Conservation (phyloP, 2,113 vertebrate species). For the Platichthys stellatus region DNA sequence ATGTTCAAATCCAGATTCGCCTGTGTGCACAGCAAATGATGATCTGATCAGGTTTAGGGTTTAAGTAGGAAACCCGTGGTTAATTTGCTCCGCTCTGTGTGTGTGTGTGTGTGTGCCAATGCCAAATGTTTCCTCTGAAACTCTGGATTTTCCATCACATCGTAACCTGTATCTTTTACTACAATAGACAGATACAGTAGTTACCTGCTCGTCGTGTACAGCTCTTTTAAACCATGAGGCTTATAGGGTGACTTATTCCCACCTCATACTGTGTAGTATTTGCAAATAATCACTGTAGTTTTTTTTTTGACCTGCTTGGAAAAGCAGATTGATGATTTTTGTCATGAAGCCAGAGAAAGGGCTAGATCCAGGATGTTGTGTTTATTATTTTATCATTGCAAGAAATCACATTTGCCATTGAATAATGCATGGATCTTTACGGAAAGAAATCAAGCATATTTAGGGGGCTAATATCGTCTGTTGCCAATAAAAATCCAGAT, state of each 20-base stretch:
- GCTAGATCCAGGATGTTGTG: too few species aligned
- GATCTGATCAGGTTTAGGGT: conserved; percentile 60
- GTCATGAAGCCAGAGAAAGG: neutral
- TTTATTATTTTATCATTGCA: too few species aligned
- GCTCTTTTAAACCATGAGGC: neutral
- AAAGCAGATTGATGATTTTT: neutral
- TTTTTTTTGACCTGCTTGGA: neutral
- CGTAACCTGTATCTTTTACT: conserved; percentile 19
- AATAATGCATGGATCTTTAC: too few species aligned
- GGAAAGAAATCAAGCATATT: too few species aligned
- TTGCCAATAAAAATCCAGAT: too few species aligned
- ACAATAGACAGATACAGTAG: conserved; percentile 3
- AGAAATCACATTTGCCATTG: too few species aligned
- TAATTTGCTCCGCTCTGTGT: conserved; percentile 53
- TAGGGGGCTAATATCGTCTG: too few species aligned
- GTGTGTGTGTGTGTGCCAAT: conserved; percentile 40
- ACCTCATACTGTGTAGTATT: neutral
- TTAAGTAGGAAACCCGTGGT: conserved; percentile 67
- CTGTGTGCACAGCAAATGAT: conserved; percentile 39
- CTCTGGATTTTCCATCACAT: conserved; percentile 47
- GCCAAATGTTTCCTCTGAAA: conserved; percentile 51
- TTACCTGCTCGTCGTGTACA: conserved; percentile 19
- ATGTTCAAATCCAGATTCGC: conserved; percentile 60
- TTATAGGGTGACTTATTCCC: neutral
- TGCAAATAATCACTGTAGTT: neutral